Conservation (phyloP, 2,797 vertebrate genomes). For the Chelonia mydas region DNA sequence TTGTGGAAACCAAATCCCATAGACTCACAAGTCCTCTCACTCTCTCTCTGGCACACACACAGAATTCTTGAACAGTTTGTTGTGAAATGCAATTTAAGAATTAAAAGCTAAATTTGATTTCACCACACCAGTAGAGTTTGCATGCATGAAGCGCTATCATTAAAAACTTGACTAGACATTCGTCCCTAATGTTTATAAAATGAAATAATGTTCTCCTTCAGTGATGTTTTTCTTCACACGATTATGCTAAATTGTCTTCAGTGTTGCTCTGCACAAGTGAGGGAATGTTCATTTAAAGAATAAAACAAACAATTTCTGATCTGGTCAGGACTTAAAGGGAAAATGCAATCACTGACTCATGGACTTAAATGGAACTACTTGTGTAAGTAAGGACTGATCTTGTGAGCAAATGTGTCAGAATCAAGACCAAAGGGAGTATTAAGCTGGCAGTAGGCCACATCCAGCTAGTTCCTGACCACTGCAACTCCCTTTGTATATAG, state of each 20-base stretch:
- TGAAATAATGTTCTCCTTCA: background rate
- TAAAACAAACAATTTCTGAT: background rate
- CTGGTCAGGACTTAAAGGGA: background rate
- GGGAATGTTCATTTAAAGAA: background rate
- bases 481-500: background rate
- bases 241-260: background rate
- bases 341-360: background rate
- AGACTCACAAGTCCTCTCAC: background rate
- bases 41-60: background rate
- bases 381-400: background rate
- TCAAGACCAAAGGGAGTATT: background rate
- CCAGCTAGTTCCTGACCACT: background rate
- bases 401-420: background rate
- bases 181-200: background rate
- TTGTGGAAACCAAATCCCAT: conserved; percentile 5
- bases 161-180: background rate
- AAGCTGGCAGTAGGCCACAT: background rate
- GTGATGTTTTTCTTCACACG: background rate
- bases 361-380: background rate
- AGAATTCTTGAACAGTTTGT: background rate
- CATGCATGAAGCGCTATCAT: background rate
- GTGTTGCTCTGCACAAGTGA: background rate
- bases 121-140: background rate
- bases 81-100: background rate
- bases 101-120: background rate